phyloP scores from a whole-genome alignment of 2,797 vertebrate species.

The Nasua narica region DNA sequence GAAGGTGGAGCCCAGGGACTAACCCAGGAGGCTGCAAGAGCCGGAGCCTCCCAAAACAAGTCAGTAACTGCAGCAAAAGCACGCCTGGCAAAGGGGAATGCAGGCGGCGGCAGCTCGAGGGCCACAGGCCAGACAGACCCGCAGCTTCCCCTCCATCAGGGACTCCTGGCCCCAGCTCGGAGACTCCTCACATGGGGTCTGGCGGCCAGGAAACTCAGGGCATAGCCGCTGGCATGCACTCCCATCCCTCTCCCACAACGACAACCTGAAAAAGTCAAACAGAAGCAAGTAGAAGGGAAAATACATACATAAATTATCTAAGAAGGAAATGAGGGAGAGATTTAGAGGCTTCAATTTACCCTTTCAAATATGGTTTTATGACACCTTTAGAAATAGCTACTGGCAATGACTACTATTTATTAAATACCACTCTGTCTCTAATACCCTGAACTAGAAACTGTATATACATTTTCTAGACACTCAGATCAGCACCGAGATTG shows the following conservation, averaged over 20 bases:
- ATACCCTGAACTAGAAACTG: background rate
- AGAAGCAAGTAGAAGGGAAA: background rate
- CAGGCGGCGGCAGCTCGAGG: background rate
- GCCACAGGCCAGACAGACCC: background rate
- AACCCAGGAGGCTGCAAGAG: background rate
- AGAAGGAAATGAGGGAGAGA: background rate
- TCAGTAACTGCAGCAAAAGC: background rate
- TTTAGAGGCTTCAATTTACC: background rate
- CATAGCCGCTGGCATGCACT: background rate
- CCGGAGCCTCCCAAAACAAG: slow-evolving; percentile 3
- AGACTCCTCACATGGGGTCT: background rate
- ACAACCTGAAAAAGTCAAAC: background rate
- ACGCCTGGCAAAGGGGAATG: background rate
- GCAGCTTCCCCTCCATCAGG: background rate
- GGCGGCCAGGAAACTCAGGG: accelerated
- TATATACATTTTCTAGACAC: background rate
- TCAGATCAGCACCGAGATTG: background rate
- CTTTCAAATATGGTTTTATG: background rate
- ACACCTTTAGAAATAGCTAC: background rate
- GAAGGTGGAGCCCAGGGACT: background rate
- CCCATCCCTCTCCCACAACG: background rate
- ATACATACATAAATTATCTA: too few species aligned
- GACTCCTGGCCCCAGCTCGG: background rate
- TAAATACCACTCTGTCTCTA: background rate
- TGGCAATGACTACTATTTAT: background rate